phyloP scores from a whole-genome alignment of 2,113 vertebrate genomes.

The Hippocampus comes region DNA sequence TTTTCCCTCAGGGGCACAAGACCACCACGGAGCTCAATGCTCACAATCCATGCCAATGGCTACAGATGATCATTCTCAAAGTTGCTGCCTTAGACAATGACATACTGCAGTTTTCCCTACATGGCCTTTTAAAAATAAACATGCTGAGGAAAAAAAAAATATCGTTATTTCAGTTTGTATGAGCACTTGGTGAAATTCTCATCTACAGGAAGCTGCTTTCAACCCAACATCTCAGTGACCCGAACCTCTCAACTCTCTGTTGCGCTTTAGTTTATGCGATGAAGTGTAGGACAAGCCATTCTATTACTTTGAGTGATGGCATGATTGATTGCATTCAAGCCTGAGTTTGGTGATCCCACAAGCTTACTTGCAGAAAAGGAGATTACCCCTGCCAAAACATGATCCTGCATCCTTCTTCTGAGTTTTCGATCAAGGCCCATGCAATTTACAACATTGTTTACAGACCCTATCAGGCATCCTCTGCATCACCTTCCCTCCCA shows the following conservation, averaged over 20 bases:
- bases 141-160: not conserved
- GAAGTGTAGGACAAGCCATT: conserved; percentile 43
- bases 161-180: not conserved
- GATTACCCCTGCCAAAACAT: conserved; percentile 67
- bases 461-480: conserved; percentile 34
- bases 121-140: conserved; percentile 2
- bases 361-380: conserved; percentile 65
- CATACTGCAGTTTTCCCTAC: conserved; percentile 7
- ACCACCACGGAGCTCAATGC: conserved; percentile 19
- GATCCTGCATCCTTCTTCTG: conserved; percentile 42
- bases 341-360: conserved; percentile 63
- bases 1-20: conserved; percentile 25
- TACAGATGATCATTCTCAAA: conserved; percentile 15
- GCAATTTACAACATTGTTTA: conserved; percentile 59
- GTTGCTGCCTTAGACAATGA: conserved; percentile 9
- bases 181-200: not conserved
- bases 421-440: conserved; percentile 55
- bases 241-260: not conserved
- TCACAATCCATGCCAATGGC: conserved; percentile 12
- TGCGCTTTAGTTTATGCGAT: conserved; percentile 46
- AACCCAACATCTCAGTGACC: conserved; percentile 23
- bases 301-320: conserved; percentile 53
- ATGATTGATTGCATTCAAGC: conserved; percentile 72
- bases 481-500: conserved; percentile 18
- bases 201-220: conserved; percentile 7